phyloP scores from a whole-genome alignment of 2,113 vertebrate genomes.

The Eupsittula cactorum region DNA sequence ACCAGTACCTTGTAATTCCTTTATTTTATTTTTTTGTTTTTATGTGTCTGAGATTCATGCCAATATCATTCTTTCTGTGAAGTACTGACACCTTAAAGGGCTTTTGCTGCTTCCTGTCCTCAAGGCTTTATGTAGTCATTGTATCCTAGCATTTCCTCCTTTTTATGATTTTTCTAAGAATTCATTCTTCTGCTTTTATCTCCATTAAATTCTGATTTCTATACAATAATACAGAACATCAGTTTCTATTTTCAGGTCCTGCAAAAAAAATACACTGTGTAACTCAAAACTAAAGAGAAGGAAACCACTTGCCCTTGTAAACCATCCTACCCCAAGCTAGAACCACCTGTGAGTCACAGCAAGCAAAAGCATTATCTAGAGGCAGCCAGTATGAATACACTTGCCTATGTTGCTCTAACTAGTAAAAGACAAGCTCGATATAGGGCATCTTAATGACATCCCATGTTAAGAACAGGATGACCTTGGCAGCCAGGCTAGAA shows the following conservation, averaged over 20 bases:
- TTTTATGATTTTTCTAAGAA: not conserved
- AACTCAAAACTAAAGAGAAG: not conserved
- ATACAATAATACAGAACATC: not conserved
- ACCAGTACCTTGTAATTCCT: constrained; percentile 1
- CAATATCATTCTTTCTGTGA: not conserved
- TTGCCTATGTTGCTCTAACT: not conserved
- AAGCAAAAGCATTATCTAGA: not conserved
- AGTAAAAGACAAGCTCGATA: not conserved
- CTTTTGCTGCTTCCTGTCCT: not conserved
- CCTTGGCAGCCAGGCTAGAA: not conserved
- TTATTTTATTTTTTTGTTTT: constrained; percentile 7
- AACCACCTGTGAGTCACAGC: not conserved
- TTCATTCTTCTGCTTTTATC: not conserved
- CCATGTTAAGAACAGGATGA: not conserved
- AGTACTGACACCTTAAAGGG: not conserved
- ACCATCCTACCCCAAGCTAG: not conserved
- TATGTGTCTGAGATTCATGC: not conserved
- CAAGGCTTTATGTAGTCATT: not conserved
- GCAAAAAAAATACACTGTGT: not conserved
- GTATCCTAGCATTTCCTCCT: not conserved
- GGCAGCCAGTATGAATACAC: not conserved
- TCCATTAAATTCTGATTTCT: not conserved
- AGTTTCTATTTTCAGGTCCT: not conserved
- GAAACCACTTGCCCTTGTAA: not conserved
- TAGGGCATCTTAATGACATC: not conserved